Conservation (phyloP, 2,113 vertebrate species). For the Centropus bengalensis region DNA sequence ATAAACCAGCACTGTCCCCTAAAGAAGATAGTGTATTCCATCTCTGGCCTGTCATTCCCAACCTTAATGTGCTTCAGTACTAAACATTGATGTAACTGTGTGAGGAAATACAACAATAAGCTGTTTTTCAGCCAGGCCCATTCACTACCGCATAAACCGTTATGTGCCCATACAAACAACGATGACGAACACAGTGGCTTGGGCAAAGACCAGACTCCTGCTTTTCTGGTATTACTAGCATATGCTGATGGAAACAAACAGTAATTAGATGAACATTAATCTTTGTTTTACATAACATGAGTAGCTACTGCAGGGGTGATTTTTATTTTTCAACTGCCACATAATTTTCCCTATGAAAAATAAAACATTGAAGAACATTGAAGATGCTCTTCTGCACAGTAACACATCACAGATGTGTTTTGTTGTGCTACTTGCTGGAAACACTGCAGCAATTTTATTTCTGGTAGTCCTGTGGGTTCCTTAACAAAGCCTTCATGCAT, state of each 20-base stretch:
- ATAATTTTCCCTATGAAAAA: background rate
- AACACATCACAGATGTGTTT: background rate
- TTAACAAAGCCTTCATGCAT: background rate
- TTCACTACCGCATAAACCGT: background rate
- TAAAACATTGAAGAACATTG: background rate
- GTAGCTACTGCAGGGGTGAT: background rate
- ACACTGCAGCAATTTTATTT: background rate
- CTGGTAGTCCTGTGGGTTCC: background rate
- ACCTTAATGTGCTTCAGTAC: background rate
- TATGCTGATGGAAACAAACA: background rate
- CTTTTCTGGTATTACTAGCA: background rate
- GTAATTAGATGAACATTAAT: background rate
- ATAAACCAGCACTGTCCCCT: background rate
- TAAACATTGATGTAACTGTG: background rate
- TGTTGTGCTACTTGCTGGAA: background rate
- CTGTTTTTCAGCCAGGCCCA: background rate
- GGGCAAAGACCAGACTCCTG: background rate
- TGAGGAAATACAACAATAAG: background rate
- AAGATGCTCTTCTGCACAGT: background rate
- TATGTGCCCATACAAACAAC: background rate
- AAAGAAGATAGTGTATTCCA: background rate
- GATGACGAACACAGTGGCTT: background rate
- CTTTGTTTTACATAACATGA: background rate
- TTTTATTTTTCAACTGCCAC: background rate
- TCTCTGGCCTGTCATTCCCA: background rate